Percentiles rank a stretch among this genome's conserved stretches.
Conservation (phyloP, 2,797 vertebrate genomes). For the Threskiornis aethiopicus region DNA sequence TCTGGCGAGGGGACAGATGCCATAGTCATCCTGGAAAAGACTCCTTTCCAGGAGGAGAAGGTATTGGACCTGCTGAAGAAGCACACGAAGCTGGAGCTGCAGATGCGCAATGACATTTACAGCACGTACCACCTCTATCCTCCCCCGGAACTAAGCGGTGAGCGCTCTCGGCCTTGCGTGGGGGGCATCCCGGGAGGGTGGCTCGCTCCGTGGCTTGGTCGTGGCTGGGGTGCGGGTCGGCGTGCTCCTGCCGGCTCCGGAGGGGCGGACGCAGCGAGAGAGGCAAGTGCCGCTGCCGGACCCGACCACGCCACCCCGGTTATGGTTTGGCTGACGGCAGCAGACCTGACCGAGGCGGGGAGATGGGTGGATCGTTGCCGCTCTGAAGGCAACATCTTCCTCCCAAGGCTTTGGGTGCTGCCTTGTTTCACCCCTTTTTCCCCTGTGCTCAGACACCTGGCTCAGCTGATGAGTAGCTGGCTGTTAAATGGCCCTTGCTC, state of each 20-base stretch:
- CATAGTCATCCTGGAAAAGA: conserved; percentile 92
- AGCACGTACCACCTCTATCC: conserved; percentile 86
- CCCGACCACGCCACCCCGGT: rapidly evolving
- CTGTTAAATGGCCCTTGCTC: not conserved
- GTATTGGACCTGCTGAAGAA: conserved; percentile 79
- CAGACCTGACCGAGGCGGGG: not conserved
- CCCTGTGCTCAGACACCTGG: rapidly evolving
- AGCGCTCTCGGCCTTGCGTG: not conserved
- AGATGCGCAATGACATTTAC: conserved; percentile 93
- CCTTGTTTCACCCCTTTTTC: not conserved
- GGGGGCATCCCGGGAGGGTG: rapidly evolving
- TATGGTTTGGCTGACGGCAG: not conserved
- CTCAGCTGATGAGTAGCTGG: not conserved
- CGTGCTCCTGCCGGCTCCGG: rapidly evolving
- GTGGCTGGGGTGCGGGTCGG: rapidly evolving
- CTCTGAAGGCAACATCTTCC: rapidly evolving
- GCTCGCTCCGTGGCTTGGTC: rapidly evolving
- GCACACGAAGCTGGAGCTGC: conserved; percentile 77
- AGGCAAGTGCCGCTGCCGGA: not conserved
- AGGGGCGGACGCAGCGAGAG: not conserved
- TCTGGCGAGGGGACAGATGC: conserved; percentile 79
- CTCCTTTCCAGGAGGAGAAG: conserved; percentile 85
- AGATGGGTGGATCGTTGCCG: rapidly evolving
- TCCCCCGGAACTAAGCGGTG: conserved; percentile 86
- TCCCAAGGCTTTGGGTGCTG: not conserved